Base-by-base conservation (phyloP, 2,888 invertebrate genomes). In the Atherix ibis region DNA sequence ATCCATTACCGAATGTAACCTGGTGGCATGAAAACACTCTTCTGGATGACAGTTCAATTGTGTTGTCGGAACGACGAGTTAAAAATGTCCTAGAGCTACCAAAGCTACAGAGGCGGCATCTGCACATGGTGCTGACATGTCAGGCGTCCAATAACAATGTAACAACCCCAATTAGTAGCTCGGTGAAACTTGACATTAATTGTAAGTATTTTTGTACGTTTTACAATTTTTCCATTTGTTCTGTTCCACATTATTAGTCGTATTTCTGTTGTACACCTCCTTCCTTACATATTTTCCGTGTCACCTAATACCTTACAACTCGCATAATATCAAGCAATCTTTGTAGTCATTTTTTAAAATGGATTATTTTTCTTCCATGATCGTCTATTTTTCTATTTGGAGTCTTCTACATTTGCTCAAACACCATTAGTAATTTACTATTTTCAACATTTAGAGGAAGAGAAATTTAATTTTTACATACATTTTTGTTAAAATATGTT, bases 121-220 rank as follows among this genome's bases (percentile, higher is more conserved):
- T 78, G 37, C 71, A 75, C 50, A 61, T 59, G 57, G 58, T 42
- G 64, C 72, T 46, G 65, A 76, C 60, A 68, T 80, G 80, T 53
- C 67, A 70, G 48, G 76, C 79, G 27, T 63, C 67, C 44, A 80
- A 80, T 60, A 79, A 77, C 56, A 70, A 77, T 47, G 63, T 69
- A 48, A 73, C 74, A 28, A 55, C 65, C 35, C 77, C 79, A 35
- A 66, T 78, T 43, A 67, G 71, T 40, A 71, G 72, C 43, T 71
- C 74, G 39, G 68, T 79, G 44, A 67, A 69, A 29, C 58, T 80
- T 42, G 75, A 76, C 54, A 72, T 76, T 70, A 69, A 70, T 50
- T 62, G 76, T 77, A 54, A 73, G 76, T 71, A 43, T 35, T 15
- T 24, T 15, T 28, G 13, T 35, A 9, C 27, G n/a, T n/a, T n/a